Evolutionary conservation across 30 jellyfish, hydroid and myxozoan species (phyloP), one percentile per base, ranked within the genome.

Genomic region (Hydractinia symbiolongicarpus): DNA sequence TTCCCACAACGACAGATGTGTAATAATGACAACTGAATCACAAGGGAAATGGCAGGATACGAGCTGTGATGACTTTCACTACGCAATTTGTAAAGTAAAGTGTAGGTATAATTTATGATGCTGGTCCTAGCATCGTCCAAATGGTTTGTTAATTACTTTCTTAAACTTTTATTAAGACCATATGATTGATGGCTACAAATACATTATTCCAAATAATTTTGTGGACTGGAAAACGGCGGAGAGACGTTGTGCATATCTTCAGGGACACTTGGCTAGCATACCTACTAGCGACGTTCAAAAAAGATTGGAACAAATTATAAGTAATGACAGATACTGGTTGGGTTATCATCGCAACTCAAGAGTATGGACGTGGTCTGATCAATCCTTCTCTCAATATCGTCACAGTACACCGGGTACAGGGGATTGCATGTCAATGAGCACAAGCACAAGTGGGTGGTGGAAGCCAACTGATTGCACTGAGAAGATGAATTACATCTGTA

Each of bases 31-130:
- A n/a, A n/a, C 19, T 51, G 74, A 64, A 6, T n/a, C 74, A 0
- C 19, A 64, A n/a, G 74, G 74, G 19, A 13, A 64, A 64, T 64
- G 74, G 74, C 9, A 7, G 19, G 40, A 44, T 6, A 64, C 74
- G 9, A 6, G 9, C 9, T 64, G 74, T 64, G 74, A 64, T 13
- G 40, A 64, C 4, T 13, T 64, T 6, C 19, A 64, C 40, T 64
- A n/a, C 9, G 74, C 74, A 64, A 64, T 64, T 13, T 64, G 74
- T 64, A 64, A 64, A 64, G 74, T 64, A 64, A 64, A 64, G 4
- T 13, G 74, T 64, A 64, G 19, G 74, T 16, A 58, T 58, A 11
- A 13, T 58, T 58, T 30, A 0, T 30, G 44, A 30, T 30, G 44
- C 44, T 30, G 44, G 44, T 30, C 44, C 44, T 30, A 30, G 44